Conservation (phyloP, 1,140 invertebrate species). For the Macrosteles quadrilineatus region DNA sequence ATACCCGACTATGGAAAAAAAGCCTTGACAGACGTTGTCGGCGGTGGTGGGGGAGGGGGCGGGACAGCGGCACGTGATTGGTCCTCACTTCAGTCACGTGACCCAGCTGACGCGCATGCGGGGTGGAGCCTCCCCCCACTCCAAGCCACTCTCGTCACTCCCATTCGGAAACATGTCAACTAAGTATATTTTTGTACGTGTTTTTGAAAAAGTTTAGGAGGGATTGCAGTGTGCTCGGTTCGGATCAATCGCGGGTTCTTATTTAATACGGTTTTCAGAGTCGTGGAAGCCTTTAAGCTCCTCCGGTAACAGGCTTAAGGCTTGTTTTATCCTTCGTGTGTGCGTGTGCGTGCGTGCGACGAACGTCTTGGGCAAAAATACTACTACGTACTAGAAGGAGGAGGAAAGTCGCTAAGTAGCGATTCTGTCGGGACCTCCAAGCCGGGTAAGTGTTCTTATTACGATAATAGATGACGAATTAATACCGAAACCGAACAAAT, state of each 20-base stretch:
- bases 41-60: not conserved
- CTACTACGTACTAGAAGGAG: constrained; percentile 23
- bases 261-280: constrained; percentile 51
- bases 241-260: constrained; percentile 50
- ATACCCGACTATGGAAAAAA: not conserved
- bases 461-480: constrained; percentile 28
- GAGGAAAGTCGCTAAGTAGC: constrained; percentile 24
- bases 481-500: constrained; percentile 23
- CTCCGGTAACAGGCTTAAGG: constrained; percentile 51
- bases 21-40: not conserved
- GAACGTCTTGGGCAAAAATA: constrained; percentile 3
- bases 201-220: constrained; percentile 45
- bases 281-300: constrained; percentile 45
- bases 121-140: not conserved
- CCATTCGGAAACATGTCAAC: constrained; percentile 35
- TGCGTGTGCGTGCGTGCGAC: constrained; percentile 25
- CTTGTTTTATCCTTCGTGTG: constrained; percentile 49
- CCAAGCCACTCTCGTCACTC: constrained; percentile 17
- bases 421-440: constrained; percentile 24
- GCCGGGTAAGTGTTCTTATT: constrained; percentile 33
- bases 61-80: constrained; percentile 16
- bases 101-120: constrained; percentile 45
- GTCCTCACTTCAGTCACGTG: not conserved
- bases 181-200: constrained; percentile 40
- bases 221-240: constrained; percentile 38